Evolutionary conservation across 1,140 invertebrate genomes (phyloP), one percentile per base, ranked within the genome.

Genomic region (Trachymyrmex cornetzi): DNA sequence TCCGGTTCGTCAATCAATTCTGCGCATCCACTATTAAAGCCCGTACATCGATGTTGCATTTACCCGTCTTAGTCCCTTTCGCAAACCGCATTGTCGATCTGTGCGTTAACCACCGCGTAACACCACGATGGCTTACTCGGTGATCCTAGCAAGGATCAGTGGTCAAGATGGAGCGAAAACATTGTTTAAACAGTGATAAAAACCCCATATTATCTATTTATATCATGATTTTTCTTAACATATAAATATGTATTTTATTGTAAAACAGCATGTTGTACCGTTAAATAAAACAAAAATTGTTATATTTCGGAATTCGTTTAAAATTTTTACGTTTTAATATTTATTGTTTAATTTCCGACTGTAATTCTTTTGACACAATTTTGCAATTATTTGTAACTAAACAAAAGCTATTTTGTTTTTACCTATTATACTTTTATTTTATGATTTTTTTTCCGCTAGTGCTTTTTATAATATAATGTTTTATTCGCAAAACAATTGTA

Each of bases 1-100:
- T 66, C 27, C 38, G 38, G 74, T 61, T 90, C 87, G 90, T 91
- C 90, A 87, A 90, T 91, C 90, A 90, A 87, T 91, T 89, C 79
- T 55, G 61, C 66, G 90, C 87, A 81, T 57, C 75, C 19, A 84
- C 67, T 72, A 71, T 82, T 77, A 85, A 85, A 75, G 59, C 71
- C 30, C n/a, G 72, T 75, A 75, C 82, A 85, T 66, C 74, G 71
- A 85, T 85, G 57, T 77, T 75, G 71, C 82, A 85, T 85, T 85
- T 85, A 44, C 71, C 4, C 74, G 48, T 66, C 74, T 85, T 77
- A 77, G 24, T n/a, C 74, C 55, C 48, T 38, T 57, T 84, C 55
- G 53, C 67, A 84, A 74, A 48, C 69, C 69, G 69, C 55, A 84
- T 74, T 84, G 80, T 84, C 69, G 69, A 84, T 61, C 80, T 22